Base-by-base conservation (phyloP, 2,797 vertebrate species). In the Pipistrellus pipistrellus region DNA sequence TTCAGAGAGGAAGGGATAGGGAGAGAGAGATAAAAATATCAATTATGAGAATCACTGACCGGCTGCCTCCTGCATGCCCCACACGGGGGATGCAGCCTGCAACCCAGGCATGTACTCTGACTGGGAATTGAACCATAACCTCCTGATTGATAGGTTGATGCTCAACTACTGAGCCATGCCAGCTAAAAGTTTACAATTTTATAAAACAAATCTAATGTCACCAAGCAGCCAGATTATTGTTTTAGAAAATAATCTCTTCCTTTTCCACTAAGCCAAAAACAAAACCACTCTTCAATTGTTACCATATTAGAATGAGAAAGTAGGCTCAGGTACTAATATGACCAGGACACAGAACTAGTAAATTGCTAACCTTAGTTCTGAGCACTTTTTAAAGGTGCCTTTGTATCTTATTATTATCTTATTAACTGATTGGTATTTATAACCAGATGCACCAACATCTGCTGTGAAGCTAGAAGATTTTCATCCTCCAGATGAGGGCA, bases 181-280 rank as follows among this genome's bases (percentile, higher is more conserved):
- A 59, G 57, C 57, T n/a, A 88, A 75, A 68, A 64, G 30, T 82
- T 91, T 53, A 81, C 59, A 66, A 85, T 64, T 85, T 83, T 66
- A 82, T 59, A 75, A 59, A 86, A 96, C 7, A 95, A 88, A 76
- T 75, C 82, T 21, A 93, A 66, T 73, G 57, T 44, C 51, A 30
- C 38, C 64, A 72, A 75, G 6, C 6, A 38, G 87, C 81, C 14
- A 38, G 55, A 59, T 72, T 91, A n/a, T 51, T 84, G 68, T 41
- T 71, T 87, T 57, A 84, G 41, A 94, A 96, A 96, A 88, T 32
- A 96, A 72, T 41, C 32, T 75, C 38, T 85, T 59, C 32, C 51
- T 53, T 35, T 3, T 21, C 10, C 78, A 85, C 55, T 68, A 44
- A 96, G 57, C 23, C 15, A 73, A 91, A 88, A 94, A 15, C 64